These are phyloP conservation scores for Sympetrum striolatum DNA, from an alignment of 2,888 invertebrate genomes.

Conservation along the genomic window DNA sequence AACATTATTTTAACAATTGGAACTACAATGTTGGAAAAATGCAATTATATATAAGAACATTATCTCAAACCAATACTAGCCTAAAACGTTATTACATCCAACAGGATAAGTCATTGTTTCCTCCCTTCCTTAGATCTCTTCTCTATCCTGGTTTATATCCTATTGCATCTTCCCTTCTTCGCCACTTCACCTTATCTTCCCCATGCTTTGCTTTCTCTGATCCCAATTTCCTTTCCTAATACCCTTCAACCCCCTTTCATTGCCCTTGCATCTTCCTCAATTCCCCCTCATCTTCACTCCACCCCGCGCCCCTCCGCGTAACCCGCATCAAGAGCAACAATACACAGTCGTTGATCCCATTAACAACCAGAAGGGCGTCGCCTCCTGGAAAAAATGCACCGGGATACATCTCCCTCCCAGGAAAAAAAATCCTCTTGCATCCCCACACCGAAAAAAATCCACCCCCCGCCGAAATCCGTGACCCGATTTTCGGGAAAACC, in stretches of 20 bases:
- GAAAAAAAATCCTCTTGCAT: background rate
- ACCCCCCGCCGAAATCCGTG: background rate
- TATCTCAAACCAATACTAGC: too few species aligned
- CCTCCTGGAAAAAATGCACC: background rate
- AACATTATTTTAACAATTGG: too few species aligned
- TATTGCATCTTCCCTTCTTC: too few species aligned
- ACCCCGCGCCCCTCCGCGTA: background rate
- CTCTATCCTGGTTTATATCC: too few species aligned
- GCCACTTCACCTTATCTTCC: background rate
- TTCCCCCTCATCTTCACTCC: background rate
- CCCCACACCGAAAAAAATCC: background rate
- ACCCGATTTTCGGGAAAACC: slow-evolving; percentile 3
- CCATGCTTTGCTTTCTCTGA: background rate
- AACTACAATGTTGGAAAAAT: too few species aligned
- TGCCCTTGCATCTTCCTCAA: too few species aligned
- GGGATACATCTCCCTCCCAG: background rate
- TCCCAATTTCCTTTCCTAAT: background rate
- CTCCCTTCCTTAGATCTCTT: too few species aligned
- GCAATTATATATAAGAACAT: too few species aligned
- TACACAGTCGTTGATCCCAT: background rate
- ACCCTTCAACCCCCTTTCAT: background rate
- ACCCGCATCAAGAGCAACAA: background rate
- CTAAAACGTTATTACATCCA: too few species aligned
- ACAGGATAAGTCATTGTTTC: too few species aligned
- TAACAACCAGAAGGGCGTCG: background rate